Evolutionary conservation across 2,888 invertebrate genomes (phyloP), one percentile per base, ranked within the genome.

Genomic region (Pyrrhosoma nymphula): DNA sequence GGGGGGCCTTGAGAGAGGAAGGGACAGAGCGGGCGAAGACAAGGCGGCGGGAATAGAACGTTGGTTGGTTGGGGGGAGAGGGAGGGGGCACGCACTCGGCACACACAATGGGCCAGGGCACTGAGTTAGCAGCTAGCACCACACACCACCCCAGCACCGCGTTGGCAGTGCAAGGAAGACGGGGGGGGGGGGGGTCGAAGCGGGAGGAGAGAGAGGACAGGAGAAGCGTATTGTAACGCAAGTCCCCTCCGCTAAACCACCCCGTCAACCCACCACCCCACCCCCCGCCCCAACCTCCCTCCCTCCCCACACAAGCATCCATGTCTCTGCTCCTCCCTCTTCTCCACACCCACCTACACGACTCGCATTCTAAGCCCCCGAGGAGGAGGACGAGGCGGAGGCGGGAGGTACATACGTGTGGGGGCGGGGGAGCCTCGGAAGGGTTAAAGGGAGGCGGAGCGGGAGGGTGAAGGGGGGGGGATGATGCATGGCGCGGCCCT

Each of bases 191-290:
- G 26, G 69, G 69, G 20, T 1, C 3, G 60, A 47, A 47, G 47
- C 47, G 12, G 10, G 16, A 60, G 69, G 69, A 8, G 69, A n/a
- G 69, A n/a, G 69, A 60, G 60, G 60, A 20, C 60, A 12, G 60
- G n/a, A n/a, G 88, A 30, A 89, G 89, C 89, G 55, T 89, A 89
- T 89, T 89, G 89, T 89, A 89, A 89, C 89, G 89, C 89, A 89
- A 18, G 55, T 14, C 89, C 89, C n/a, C 56, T 89, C 23, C 56
- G 47, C 30, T 16, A 6, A 18, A 30, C 30, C 88, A 8, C 47
- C 47, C 47, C 47, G 47, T 47, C 47, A 47, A 47, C 47, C 8
- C n/a, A 14, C 35, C 0, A 26, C 88, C 35, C 35, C 35, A 16
- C 23, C 88, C 47, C 88, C 1, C 89, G 0, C 23, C 55, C 55